A percentile compares a stretch with the other conserved stretches of the same genome.
phyloP scores from a whole-genome alignment of 2,888 invertebrate species.

The Asteroscopus sphinx region DNA sequence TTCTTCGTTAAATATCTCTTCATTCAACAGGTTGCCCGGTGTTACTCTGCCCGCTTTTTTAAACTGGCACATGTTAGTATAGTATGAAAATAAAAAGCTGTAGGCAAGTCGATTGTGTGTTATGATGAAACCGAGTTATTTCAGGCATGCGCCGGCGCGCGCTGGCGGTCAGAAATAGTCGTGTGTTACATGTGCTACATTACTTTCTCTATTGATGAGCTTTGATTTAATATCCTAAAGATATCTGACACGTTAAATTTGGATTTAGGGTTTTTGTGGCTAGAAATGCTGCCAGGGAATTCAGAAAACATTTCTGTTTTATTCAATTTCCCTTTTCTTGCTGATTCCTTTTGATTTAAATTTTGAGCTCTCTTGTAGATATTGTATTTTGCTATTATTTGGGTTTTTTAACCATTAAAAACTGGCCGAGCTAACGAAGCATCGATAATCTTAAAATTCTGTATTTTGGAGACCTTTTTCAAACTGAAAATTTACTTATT shows the following conservation, averaged over 20 bases:
- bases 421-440: too few relatives aligned
- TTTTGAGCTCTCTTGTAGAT: too few relatives aligned
- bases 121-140: conserved; percentile 73
- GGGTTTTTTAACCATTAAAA: too few relatives aligned
- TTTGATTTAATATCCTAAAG: conserved; percentile 12
- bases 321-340: too few relatives aligned
- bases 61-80: conserved; percentile 24
- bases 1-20: conserved; percentile 7
- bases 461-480: too few relatives aligned
- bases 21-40: conserved; percentile 12
- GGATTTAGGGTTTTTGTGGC: not conserved
- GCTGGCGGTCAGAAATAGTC: conserved; percentile 63
- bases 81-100: conserved; percentile 61
- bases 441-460: too few relatives aligned
- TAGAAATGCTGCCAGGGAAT: not conserved
- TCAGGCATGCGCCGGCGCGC: conserved; percentile 63
- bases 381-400: too few relatives aligned
- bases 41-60: conserved; percentile 11
- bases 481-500: too few relatives aligned
- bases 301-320: too few relatives aligned
- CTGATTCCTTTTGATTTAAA: too few relatives aligned
- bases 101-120: conserved; percentile 54
- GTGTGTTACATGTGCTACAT: conserved; percentile 40
- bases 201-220: conserved; percentile 42
- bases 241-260: not conserved